These are phyloP conservation scores for Sterna hirundo DNA, from an alignment of 2,113 vertebrate genomes.

Conservation along the genomic window DNA sequence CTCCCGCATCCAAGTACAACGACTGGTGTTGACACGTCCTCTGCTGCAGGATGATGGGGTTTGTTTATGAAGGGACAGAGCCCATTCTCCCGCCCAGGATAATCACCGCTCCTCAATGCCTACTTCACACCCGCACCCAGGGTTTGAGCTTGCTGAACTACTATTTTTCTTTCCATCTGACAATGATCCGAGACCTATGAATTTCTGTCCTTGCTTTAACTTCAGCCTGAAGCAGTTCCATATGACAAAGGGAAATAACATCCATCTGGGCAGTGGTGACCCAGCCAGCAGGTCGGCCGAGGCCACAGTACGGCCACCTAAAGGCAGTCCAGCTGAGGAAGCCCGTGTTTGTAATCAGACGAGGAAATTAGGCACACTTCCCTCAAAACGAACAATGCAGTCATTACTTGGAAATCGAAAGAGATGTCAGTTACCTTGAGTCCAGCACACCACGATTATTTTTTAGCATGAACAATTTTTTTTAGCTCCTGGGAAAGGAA, in stretches of 20 bases:
- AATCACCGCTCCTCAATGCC: neutral
- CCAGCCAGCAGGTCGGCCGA: neutral
- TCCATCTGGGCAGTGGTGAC: neutral
- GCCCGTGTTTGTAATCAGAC: neutral
- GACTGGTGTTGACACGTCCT: neutral
- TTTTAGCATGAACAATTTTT: neutral
- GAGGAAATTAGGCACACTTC: neutral
- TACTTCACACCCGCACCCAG: neutral
- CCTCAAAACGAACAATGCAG: neutral
- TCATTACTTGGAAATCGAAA: neutral
- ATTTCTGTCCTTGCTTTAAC: neutral
- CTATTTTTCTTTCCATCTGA: neutral
- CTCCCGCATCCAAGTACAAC: accelerated
- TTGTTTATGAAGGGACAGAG: neutral
- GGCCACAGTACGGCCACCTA: neutral
- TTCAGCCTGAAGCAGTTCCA: neutral
- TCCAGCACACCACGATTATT: accelerated
- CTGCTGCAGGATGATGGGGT: accelerated
- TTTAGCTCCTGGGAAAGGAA: neutral
- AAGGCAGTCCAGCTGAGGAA: neutral
- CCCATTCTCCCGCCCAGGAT: neutral
- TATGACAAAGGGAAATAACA: neutral
- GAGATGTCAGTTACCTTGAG: neutral
- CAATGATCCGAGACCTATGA: neutral
- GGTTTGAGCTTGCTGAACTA: neutral